Evolutionary conservation across 2,888 invertebrate genomes (phyloP).

Genomic region (Noctua comes): DNA sequence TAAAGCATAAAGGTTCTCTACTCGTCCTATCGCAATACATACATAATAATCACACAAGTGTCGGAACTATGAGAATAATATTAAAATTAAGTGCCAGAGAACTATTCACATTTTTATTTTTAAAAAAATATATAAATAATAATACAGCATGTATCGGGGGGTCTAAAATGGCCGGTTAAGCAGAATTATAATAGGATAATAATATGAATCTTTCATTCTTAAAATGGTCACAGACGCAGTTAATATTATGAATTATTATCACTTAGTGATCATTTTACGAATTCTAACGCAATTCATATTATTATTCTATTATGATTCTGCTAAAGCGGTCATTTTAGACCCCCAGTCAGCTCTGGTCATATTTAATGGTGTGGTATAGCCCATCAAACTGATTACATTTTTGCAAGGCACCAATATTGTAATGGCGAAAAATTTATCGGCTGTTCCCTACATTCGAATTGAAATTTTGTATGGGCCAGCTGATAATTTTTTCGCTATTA

Average conservation of each 20-base stretch:
- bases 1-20: constrained; percentile 71
- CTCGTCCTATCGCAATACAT: constrained; percentile 70
- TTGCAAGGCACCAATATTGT: background rate
- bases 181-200: too few relatives aligned
- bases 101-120: constrained; percentile 56
- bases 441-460: background rate
- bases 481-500: background rate
- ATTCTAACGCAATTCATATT: too few relatives aligned
- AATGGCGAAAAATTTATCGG: background rate
- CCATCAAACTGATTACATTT: background rate
- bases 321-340: too few relatives aligned
- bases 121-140: background rate
- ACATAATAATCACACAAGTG: constrained; percentile 57
- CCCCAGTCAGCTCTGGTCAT: too few relatives aligned
- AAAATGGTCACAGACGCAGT: too few relatives aligned
- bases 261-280: too few relatives aligned
- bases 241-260: too few relatives aligned
- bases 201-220: background rate
- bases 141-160: background rate
- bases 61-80: constrained; percentile 49
- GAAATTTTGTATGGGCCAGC: background rate
- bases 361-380: background rate
- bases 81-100: constrained; percentile 53
- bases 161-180: too few relatives aligned
- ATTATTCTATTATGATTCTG: too few relatives aligned